Evolutionary conservation across 2,888 invertebrate species (phyloP), one percentile per base, ranked within the genome.

Genomic region (Caenorhabditis sp.): DNA sequence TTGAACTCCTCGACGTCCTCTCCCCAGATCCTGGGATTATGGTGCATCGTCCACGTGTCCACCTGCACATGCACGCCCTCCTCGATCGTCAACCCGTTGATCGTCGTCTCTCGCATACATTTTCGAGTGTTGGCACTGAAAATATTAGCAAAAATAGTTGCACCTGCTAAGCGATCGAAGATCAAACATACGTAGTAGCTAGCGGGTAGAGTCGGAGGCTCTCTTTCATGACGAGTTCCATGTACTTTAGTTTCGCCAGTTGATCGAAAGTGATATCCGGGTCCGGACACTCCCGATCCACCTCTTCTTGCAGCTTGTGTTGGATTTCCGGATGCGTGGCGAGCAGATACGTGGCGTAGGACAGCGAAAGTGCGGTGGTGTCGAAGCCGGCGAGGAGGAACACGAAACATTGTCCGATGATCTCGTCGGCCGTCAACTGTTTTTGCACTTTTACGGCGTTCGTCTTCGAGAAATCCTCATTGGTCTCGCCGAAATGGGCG

Each of bases 291-390:
- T 79, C 62, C 30, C 62, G 74, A 15, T 79, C 79, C 7, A 86
- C 82, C 58, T 86, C 86, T 9, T 80, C 74, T 15, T 70, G 72
- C 22, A 86, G 56, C n/a, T 63, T 78, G 39, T 68, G 50, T 39
- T 74, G 73, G 15, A 68, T 56, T n/a, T 76, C 72, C n/a, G 88
- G 90, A 82, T 91, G 88, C 46, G 84, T 86, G 4, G 90, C 90
- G 72, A 91, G 85, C 59, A 90, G 89, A 75, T 90, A 90, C 65
- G 90, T 87, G 13, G 90, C 85, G 80, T 90, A 91, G 9, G 89
- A 89, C 8, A 92, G 82, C 2, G 90, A 88, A 2, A 90, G 90
- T 8, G 91, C 90, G 0, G 91, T 91, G 0, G 91, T 92, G 80
- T 92, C 91, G 77, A 91, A 92, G 0, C 91, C 91, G 30, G 87